Conservation (phyloP, 1,140 invertebrate genomes). For the Melipona quadrifasciata region DNA sequence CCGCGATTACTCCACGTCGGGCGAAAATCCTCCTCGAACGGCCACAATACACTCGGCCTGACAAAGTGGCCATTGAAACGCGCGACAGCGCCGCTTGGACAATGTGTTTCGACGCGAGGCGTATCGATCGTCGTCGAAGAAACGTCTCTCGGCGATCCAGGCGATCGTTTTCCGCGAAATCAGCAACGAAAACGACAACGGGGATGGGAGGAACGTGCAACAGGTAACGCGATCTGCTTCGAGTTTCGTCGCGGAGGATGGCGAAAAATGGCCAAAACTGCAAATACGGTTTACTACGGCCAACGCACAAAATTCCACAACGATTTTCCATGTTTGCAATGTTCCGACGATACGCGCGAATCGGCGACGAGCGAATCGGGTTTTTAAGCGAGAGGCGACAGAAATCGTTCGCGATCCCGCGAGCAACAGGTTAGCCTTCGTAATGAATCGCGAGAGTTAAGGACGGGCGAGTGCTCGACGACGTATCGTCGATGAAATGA, state of each 20-base stretch:
- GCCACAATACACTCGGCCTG: background rate
- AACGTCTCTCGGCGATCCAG: background rate
- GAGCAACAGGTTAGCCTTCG: constrained; percentile 55
- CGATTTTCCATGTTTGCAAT: no score
- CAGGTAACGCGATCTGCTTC: constrained; percentile 14
- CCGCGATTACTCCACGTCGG: background rate
- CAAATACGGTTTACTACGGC: no score
- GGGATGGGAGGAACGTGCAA: constrained; percentile 9
- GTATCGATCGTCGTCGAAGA: constrained; percentile 10
- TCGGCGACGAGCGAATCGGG: no score
- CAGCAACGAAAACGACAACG: no score
- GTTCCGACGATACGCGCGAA: no score
- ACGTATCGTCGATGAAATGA: background rate
- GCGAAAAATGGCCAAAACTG: no score
- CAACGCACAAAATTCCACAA: no score
- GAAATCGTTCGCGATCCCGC: background rate
- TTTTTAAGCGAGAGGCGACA: background rate
- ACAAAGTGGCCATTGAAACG: constrained; percentile 10
- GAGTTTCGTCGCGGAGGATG: background rate
- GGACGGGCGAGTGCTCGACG: background rate
- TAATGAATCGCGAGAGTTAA: constrained; percentile 9
- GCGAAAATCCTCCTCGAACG: background rate
- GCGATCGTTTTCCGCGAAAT: background rate
- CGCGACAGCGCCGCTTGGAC: background rate
- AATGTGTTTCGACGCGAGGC: background rate